Evolutionary conservation across 2,797 vertebrate genomes (phyloP), one percentile per base, ranked within the genome.

Genomic region (Danio kyathit): DNA sequence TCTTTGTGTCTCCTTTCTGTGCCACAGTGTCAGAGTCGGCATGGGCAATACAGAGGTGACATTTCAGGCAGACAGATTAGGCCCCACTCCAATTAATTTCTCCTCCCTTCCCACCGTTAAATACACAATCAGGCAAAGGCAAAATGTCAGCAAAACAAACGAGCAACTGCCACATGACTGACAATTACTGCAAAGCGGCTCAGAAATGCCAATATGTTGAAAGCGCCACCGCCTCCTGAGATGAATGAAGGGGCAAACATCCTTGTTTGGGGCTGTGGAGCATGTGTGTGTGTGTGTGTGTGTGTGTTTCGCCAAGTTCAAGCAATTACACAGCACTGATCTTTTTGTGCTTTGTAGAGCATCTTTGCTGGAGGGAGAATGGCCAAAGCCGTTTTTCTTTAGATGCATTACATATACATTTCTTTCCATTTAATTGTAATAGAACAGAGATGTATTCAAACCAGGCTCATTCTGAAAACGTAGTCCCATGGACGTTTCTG

Each of bases 101-200:
- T 89, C 91, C 90, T 92, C 89, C 88, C 86, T 90, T 87, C 70
- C 80, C 88, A 89, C 88, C 80, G 89, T 93, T 94, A 94, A 94
- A 94, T 91, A 94, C 92, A 94, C 93, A 94, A 94, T 95, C 93
- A 94, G 92, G 86, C 90, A 90, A 91, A 94, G 93, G 91, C 91
- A 90, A 94, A 95, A 95, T 95, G 93, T 95, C 92, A 94, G 86
- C 61, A 89, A 91, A 93, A 93, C 91, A 92, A 94, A 93, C 81
- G 89, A 93, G 91, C 87, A 88, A 87, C 87, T 67, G 75, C 88
- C 87, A 82, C 81, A 87, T 83, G 89, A 90, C 88, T 92, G 91
- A 93, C 92, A 94, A 93, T 94, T 94, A 94, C 90, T 80, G 61
- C 88, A 88, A 82, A 91, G 89, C 88, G 88, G 90, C 89, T 92